phyloP scores from a whole-genome alignment of 2,113 vertebrate genomes.

The Ciconia boyciana region DNA sequence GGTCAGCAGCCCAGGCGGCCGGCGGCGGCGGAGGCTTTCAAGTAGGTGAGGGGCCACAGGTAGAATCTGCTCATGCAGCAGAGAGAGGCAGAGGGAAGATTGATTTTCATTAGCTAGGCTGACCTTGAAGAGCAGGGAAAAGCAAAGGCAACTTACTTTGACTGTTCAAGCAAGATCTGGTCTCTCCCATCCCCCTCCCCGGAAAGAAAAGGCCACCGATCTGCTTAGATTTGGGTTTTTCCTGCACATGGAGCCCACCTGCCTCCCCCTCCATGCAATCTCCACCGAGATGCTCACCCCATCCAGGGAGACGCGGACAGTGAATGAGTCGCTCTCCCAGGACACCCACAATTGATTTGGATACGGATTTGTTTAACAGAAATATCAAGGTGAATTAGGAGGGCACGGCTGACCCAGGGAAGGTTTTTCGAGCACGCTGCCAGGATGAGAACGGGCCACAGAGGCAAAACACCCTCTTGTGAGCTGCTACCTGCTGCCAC shows the following conservation, averaged over 20 bases:
- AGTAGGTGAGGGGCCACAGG: conserved; percentile 44
- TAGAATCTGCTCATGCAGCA: conserved; percentile 52
- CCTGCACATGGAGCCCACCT: not conserved
- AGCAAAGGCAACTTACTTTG: conserved; percentile 57
- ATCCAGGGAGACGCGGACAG: not conserved
- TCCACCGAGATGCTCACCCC: not conserved
- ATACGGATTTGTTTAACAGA: not conserved
- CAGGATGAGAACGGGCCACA: not conserved
- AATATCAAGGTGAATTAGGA: not conserved
- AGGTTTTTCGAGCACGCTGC: not conserved
- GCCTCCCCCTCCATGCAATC: not conserved
- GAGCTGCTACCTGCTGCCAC: not conserved
- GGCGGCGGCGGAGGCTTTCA: not conserved
- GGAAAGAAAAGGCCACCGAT: not conserved
- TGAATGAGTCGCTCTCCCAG: not conserved
- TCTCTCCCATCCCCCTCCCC: conserved; percentile 22
- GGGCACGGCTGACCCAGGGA: not conserved
- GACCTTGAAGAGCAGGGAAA: conserved; percentile 55
- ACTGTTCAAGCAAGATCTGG: conserved; percentile 19
- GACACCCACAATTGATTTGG: not conserved
- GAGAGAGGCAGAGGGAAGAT: conserved; percentile 45
- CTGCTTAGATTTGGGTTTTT: not conserved
- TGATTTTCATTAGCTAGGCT: conserved; percentile 59
- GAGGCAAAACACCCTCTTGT: not conserved
- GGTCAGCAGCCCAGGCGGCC: not conserved